phyloP scores from a whole-genome alignment of 2,797 vertebrate genomes.

The Yasuhikotakia modesta region DNA sequence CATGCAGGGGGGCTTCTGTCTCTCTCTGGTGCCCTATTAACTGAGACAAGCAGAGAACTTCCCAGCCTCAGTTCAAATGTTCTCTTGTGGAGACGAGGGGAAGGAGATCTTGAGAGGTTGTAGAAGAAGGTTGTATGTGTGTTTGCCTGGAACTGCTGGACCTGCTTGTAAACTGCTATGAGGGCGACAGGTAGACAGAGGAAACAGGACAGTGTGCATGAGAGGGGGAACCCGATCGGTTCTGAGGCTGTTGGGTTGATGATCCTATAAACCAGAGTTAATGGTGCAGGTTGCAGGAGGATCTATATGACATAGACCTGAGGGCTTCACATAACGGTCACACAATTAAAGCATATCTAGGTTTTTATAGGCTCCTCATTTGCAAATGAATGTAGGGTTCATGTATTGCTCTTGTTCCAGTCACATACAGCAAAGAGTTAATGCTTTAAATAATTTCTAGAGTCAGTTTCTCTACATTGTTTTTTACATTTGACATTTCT shows the following conservation, averaged over 20 bases:
- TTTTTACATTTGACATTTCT: background rate
- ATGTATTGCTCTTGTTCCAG: background rate
- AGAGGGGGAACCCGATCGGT: slow-evolving; percentile 70
- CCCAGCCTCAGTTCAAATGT: slow-evolving; percentile 36
- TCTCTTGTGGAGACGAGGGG: slow-evolving; percentile 52
- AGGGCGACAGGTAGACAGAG: slow-evolving; percentile 62
- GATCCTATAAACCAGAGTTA: slow-evolving; percentile 78
- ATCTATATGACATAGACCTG: slow-evolving; percentile 63
- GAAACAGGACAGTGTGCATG: slow-evolving; percentile 33
- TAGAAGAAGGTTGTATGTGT: background rate
- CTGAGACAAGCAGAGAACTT: slow-evolving; percentile 46
- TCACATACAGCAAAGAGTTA: background rate
- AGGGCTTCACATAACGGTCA: slow-evolving; percentile 49
- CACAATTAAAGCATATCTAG: slow-evolving; percentile 43
- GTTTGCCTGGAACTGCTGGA: slow-evolving; percentile 31
- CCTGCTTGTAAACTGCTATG: slow-evolving; percentile 31
- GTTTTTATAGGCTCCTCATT: slow-evolving; percentile 26
- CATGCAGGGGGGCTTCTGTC: slow-evolving; percentile 52
- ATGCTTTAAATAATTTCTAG: background rate
- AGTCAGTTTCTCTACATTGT: background rate
- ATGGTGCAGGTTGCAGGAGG: slow-evolving; percentile 63
- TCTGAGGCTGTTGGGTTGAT: slow-evolving; percentile 75
- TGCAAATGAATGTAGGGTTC: slow-evolving; percentile 17
- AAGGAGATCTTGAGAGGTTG: slow-evolving; percentile 17
- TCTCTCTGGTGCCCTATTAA: slow-evolving; percentile 61